Base-by-base conservation (phyloP, 2,113 vertebrate genomes). In the Entelurus aequoreus region DNA sequence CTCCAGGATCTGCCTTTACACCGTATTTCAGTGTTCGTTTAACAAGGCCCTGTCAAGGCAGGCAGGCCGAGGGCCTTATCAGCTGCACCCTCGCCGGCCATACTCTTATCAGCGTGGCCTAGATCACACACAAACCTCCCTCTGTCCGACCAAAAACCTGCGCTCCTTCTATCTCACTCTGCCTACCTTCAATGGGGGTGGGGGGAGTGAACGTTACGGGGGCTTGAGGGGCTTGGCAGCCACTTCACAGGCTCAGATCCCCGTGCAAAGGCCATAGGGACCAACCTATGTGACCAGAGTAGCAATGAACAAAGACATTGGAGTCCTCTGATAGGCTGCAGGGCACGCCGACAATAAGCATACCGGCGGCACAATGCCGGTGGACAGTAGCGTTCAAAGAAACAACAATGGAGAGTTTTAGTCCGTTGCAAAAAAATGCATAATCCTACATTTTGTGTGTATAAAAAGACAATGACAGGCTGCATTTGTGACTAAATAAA, bases 81-180 rank as follows among this genome's bases (percentile, higher is more conserved):
- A 76, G 69, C 67, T 57, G 59, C 77, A 76, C 63, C 74, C 71
- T 74, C 60, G 60, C 74, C 78, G 76, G 75, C 77, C 76, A 69
- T 76, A 40, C 74, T 86, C 77, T 83, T 89, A 89, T 88, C 86
- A 77, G 77, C 65, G 63, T 80, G 74, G 77, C 86, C 80, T 86
- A 77, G 76, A 82, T 84, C 82, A 77, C 68, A 68, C 61, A 77
- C 66, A 80, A 73, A 52, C 53, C 66, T 62, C 70, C 66, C 65
- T 75, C 75, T 77, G 71, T 80, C 74, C 78, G 64, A 84, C 63
- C 81, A 63, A 76, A 28, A 28, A 28, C 57, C 15, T 54, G 6
- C 48, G 2, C 62, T 63, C 57, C 60, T 60, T 77, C 78, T 71
- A 67, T 77, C 72, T 69, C 62, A 8, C 54, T 70, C 60, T 28